Evolutionary conservation across 2,113 vertebrate species (phyloP), one percentile per base, ranked within the genome.

Genomic region (Lota lota): DNA sequence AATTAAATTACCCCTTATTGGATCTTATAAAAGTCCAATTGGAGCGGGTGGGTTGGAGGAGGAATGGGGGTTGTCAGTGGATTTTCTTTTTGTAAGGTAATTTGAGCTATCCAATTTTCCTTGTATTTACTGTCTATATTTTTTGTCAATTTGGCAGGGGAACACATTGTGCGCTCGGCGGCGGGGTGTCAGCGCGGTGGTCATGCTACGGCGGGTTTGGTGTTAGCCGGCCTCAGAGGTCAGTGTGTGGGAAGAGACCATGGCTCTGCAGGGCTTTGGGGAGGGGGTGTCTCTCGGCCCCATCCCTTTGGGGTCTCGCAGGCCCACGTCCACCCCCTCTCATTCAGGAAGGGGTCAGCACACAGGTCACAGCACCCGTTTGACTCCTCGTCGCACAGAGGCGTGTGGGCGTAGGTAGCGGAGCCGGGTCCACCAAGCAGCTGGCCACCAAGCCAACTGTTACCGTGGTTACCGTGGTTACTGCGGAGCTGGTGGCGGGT

Each of bases 91-190:
- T 82, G 72, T 81, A 79, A 84, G 90, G 87, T 91, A 84, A 90
- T 91, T 89, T 85, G 82, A 87, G 81, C 81, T 54, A 86, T 90
- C 89, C 89, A 92, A 92, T 93, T 90, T 89, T 91, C 87, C 73
- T 81, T 76, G 81, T 90, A 89, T 92, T 91, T 92, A 90, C 86
- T 86, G 85, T 88, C 91, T 90, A 84, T 89, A 88, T 89, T 88
- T 56, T 86, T 90, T 91, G 88, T 90, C 87, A 91, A 88, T 92
- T 91, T 92, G 86, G 83, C 78, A 73, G 84, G 82, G 85, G 88
- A 89, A 88, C 90, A 83, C 65, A 81, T 83, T 78, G 75, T 68
- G 85, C 68, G 83, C 79, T 84, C 82, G 74, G 84, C 81, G 63
- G 82, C 3, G 62, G 40, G 40, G 79, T 91, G 90, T 92, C 91